phyloP scores from a whole-genome alignment of 2,113 vertebrate genomes.

The Mungos mungo region DNA sequence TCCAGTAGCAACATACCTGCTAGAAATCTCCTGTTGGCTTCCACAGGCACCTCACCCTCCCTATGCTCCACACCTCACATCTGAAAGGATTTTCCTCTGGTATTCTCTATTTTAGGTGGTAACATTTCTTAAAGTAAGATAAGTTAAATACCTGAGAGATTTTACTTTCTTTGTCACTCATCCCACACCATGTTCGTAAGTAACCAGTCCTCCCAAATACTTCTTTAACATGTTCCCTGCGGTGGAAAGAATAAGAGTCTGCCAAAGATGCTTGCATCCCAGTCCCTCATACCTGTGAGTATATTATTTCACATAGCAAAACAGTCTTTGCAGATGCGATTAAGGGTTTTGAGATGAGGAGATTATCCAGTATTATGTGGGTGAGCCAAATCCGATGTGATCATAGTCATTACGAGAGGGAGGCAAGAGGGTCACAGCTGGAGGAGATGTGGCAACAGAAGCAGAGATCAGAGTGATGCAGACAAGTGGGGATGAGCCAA shows the following conservation, averaged over 20 bases:
- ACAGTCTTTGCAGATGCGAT: background rate
- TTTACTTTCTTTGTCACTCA: background rate
- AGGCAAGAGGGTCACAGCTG: background rate
- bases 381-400: background rate
- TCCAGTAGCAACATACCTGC: background rate
- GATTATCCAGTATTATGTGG: background rate
- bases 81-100: background rate
- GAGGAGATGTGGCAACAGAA: background rate
- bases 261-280: background rate
- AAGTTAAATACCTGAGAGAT: background rate
- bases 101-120: background rate
- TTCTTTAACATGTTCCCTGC: background rate
- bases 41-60: too few species aligned
- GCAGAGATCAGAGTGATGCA: background rate
- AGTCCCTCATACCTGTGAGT: background rate
- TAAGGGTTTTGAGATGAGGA: background rate
- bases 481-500: background rate
- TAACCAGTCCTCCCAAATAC: background rate
- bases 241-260: background rate
- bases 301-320: background rate
- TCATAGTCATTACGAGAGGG: background rate
- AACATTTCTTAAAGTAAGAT: background rate
- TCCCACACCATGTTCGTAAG: background rate
- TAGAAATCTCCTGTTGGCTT: background rate
- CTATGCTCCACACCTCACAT: accelerated